Percentiles rank a stretch among this genome's conserved stretches.
Evolutionary conservation across 2,797 vertebrate species (phyloP).

Genomic region (Valencia hispanica): DNA sequence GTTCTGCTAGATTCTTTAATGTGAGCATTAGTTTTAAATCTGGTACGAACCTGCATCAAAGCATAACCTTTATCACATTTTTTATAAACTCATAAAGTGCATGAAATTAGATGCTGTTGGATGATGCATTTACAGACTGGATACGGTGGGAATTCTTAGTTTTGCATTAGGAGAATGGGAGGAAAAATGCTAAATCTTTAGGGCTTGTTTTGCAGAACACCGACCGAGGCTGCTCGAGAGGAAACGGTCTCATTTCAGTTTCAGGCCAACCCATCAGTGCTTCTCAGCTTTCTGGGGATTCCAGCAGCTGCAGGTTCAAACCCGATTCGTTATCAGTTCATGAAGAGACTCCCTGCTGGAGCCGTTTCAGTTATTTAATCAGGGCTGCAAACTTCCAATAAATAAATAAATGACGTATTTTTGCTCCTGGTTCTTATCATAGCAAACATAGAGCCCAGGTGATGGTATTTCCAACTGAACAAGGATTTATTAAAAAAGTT

Average conservation of each 20-base stretch:
- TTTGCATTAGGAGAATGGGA: too few relatives aligned
- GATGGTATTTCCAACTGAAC: not conserved
- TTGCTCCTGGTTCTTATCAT: not conserved
- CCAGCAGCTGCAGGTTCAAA: not conserved
- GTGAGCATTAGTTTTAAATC: not conserved
- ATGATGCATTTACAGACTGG: not conserved
- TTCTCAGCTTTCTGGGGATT: not conserved
- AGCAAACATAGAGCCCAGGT: not conserved
- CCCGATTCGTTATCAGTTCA: too few relatives aligned
- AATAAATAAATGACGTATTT: too few relatives aligned
- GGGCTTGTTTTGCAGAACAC: not conserved
- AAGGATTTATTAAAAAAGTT: not conserved
- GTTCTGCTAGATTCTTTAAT: too few relatives aligned
- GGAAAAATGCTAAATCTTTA: not conserved
- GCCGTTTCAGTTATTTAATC: too few relatives aligned
- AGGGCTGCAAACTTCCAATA: too few relatives aligned
- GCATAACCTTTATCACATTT: too few relatives aligned
- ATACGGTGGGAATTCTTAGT: not conserved
- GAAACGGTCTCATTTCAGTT: not conserved
- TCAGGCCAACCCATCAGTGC: not conserved
- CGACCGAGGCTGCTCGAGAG: not conserved
- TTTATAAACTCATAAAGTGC: too few relatives aligned
- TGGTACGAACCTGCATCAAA: too few relatives aligned
- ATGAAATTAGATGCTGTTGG: too few relatives aligned
- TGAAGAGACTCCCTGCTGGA: too few relatives aligned